Base-by-base conservation (phyloP, 2,113 vertebrate species). In the Craseonycteris thonglongyai region DNA sequence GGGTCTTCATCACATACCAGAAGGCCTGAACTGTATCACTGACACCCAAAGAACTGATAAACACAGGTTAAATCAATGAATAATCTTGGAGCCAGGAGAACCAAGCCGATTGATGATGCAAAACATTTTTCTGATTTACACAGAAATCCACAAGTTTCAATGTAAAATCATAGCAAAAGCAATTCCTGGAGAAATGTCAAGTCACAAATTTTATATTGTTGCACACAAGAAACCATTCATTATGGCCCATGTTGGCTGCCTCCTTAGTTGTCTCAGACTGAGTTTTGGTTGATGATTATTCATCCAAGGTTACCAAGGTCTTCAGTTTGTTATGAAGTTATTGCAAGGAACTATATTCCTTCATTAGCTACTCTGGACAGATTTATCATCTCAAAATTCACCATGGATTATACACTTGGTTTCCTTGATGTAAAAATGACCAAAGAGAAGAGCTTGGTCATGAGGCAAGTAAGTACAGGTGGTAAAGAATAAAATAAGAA, bases 81-180 rank as follows among this genome's bases (percentile, higher is more conserved):
- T 13, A 66, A n/a, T 13, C 14, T 45, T 30, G 35, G 26, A 81
- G 65, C 83, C 75, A 71, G 49, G 45, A 79, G 45, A 61, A 75
- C n/a, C 40, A 68, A 33, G 10, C 24, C 54, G 69, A 85, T 22
- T 74, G 72, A 65, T 7, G 22, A 58, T 72, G 63, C 10, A 69
- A 35, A 94, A 87, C 15, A n/a, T 82, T 91, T 94, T 91, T 94
- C 76, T 86, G 33, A 84, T 49, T 93, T 78, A 54, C 38, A 91
- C 33, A 88, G 65, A 56, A 40, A 63, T 79, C 6, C 28, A 76
- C 56, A 69, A 21, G 7, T 82, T 87, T 92, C 79, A 86, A 78
- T 89, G 56, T 72, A 76, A 95, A 93, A 69, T 66, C 38, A 88
- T 2, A 88, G 40, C 33, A 66, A 94, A 86, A 88, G 33, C 66